Evolutionary conservation across 2,113 vertebrate species (phyloP).

Genomic region (Manacus vitellinus): DNA sequence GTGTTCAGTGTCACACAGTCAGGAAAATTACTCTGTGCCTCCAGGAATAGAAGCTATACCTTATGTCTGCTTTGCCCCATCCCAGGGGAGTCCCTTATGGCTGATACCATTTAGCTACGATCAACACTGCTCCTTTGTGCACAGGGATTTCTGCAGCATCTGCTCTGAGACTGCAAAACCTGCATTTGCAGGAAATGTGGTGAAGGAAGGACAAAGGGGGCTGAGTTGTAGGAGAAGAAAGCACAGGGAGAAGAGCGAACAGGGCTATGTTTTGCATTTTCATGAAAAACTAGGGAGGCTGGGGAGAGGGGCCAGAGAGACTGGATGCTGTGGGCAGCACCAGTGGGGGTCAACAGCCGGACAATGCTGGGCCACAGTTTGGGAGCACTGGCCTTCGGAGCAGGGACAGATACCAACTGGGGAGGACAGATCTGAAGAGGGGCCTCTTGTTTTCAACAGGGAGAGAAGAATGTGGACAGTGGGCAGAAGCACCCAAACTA

Average conservation of each 20-base stretch:
- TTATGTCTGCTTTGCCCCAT: not conserved
- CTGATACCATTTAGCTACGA: not conserved
- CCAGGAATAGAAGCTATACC: not conserved
- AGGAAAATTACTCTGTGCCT: not conserved
- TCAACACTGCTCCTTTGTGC: not conserved
- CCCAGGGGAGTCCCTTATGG: not conserved
- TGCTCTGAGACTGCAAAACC: not conserved
- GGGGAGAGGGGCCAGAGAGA: not conserved
- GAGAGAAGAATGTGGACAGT: not conserved
- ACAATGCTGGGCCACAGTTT: fast-evolving
- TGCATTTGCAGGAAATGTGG: fast-evolving
- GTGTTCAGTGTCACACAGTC: not conserved
- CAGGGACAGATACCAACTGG: not conserved
- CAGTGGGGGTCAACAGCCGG: not conserved
- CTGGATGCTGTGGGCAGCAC: not conserved
- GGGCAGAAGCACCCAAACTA: not conserved
- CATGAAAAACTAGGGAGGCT: not conserved
- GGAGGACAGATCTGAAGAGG: not conserved
- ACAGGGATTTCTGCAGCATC: not conserved
- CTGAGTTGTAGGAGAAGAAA: not conserved
- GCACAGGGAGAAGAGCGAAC: not conserved
- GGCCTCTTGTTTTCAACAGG: not conserved
- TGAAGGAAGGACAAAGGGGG: not conserved
- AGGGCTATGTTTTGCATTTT: not conserved
- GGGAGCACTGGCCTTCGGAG: not conserved